A percentile compares a stretch with the other conserved stretches of the same genome.
Evolutionary conservation across 2,113 vertebrate genomes (phyloP).

Genomic region (Perca flavescens): DNA sequence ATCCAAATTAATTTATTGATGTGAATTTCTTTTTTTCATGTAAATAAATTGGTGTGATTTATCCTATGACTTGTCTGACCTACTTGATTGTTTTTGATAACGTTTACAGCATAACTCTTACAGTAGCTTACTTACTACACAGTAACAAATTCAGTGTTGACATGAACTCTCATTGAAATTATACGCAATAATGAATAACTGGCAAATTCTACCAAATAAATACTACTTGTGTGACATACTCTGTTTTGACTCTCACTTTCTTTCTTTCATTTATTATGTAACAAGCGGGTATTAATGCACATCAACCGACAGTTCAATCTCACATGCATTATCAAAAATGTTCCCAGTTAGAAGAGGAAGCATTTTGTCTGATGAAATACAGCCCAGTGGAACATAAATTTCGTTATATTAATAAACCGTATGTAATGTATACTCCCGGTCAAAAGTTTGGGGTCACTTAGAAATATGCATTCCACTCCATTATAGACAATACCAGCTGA

Average conservation of each 20-base stretch:
- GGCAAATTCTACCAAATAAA: slow-evolving; percentile 70
- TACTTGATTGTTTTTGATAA: slow-evolving; percentile 66
- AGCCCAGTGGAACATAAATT: too few species aligned
- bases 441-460: too few species aligned
- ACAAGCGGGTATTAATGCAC: too few species aligned
- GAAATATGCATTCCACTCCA: too few species aligned
- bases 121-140: slow-evolving; percentile 21
- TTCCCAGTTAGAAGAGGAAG: not conserved
- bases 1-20: slow-evolving; percentile 71
- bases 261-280: not conserved
- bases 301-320: too few species aligned
- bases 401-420: too few species aligned
- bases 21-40: slow-evolving; percentile 47
- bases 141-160: slow-evolving; percentile 38
- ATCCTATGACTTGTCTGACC: slow-evolving; percentile 40
- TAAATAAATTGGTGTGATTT: slow-evolving; percentile 50
- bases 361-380: too few species aligned
- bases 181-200: slow-evolving; percentile 17
- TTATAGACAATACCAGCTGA: too few species aligned
- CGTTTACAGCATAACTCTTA: slow-evolving; percentile 59
- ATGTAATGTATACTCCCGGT: too few species aligned
- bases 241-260: not conserved
- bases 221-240: slow-evolving; percentile 31
- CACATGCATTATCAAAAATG: not conserved
- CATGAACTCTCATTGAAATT: slow-evolving; percentile 37